These are phyloP conservation scores for Taphrorychus bicolor DNA, from an alignment of 2,888 invertebrate genomes.

Conservation along the genomic window DNA sequence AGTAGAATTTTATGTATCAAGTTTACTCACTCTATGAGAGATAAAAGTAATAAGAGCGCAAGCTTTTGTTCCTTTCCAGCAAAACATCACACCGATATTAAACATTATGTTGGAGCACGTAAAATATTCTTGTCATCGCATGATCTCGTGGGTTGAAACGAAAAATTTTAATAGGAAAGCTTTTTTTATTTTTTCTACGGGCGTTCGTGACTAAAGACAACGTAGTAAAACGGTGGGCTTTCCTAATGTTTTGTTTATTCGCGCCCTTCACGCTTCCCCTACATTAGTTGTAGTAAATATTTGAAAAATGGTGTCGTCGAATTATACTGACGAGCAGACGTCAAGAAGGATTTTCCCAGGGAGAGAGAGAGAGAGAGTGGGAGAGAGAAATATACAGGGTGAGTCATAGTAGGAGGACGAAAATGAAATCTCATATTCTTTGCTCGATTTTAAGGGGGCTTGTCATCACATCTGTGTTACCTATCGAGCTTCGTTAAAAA, in stretches of 20 bases:
- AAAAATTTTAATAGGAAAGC: conserved; percentile 30
- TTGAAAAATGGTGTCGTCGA: too few species aligned
- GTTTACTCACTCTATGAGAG: conserved; percentile 21
- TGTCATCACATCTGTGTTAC: too few species aligned
- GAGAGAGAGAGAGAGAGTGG: too few species aligned
- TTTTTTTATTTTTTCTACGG: conserved; percentile 23
- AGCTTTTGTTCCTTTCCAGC: conserved; percentile 27
- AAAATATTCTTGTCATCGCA: conserved; percentile 34
- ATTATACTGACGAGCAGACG: too few species aligned
- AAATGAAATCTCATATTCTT: too few species aligned
- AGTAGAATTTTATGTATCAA: conserved; percentile 25
- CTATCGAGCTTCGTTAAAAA: too few species aligned
- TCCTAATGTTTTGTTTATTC: conserved; percentile 8
- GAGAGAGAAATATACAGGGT: too few species aligned
- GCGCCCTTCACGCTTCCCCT: too few species aligned
- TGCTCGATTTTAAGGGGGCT: too few species aligned
- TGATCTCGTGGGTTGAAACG: conserved; percentile 27
- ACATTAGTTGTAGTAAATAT: too few species aligned
- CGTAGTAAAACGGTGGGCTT: conserved; percentile 7
- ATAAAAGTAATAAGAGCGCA: conserved; percentile 30
- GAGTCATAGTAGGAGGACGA: too few species aligned
- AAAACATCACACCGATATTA: conserved; percentile 32
- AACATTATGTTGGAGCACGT: conserved; percentile 35
- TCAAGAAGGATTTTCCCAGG: too few species aligned
- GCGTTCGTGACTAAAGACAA: conserved; percentile 18